Percentiles rank a stretch among this genome's conserved stretches.
phyloP scores from a whole-genome alignment of 2,888 invertebrate species.

The Chymomyza procnemis region DNA sequence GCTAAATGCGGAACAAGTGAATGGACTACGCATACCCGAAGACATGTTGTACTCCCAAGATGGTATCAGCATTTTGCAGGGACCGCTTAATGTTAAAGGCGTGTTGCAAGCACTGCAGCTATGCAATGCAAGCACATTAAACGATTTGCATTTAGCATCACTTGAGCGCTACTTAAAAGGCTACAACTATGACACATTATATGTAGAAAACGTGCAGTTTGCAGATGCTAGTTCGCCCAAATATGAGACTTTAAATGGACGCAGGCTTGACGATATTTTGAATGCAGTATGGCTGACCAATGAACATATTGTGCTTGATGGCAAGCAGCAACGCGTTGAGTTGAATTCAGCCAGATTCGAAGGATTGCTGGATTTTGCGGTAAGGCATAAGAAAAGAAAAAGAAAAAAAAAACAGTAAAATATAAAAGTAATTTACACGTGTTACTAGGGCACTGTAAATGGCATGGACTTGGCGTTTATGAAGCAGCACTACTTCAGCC shows the following conservation, averaged over 20 bases:
- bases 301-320: slow-evolving; percentile 61
- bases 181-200: slow-evolving; percentile 44
- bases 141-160: slow-evolving; percentile 55
- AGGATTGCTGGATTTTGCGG: slow-evolving; percentile 70
- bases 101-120: slow-evolving; percentile 40
- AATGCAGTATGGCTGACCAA: slow-evolving; percentile 80
- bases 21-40: slow-evolving; percentile 78
- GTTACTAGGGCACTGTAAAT: slow-evolving; percentile 79
- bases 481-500: slow-evolving; percentile 80
- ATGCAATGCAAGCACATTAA: slow-evolving; percentile 58
- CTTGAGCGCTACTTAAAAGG: slow-evolving; percentile 56
- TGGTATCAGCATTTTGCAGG: slow-evolving; percentile 55
- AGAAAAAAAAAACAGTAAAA: background rate
- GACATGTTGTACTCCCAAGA: slow-evolving; percentile 76
- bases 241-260: slow-evolving; percentile 78
- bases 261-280: slow-evolving; percentile 71
- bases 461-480: slow-evolving; percentile 79
- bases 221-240: slow-evolving; percentile 71
- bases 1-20: slow-evolving; percentile 69
- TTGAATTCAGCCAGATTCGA: slow-evolving; percentile 59
- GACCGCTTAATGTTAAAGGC: slow-evolving; percentile 45
- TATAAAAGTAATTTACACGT: slow-evolving; percentile 1
- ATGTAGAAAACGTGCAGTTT: slow-evolving; percentile 79
- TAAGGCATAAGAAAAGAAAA: slow-evolving; percentile 25
- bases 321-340: slow-evolving; percentile 32